Evolutionary conservation across 2,888 invertebrate species (phyloP), one percentile per base, ranked within the genome.

Genomic region (Endomychus coccineus): DNA sequence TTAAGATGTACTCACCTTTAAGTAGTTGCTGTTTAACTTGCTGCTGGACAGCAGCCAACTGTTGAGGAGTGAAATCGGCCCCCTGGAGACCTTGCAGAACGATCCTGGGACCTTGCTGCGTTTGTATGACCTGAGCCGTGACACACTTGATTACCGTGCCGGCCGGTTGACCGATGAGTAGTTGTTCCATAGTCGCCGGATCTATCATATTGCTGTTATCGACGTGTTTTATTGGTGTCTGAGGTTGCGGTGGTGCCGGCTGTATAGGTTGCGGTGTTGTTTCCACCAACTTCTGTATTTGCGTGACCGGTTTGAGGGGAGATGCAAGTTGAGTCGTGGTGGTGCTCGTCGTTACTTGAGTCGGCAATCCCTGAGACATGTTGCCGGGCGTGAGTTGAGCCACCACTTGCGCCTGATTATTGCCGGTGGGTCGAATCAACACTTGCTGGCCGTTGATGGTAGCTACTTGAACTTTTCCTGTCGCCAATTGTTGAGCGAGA

Each of bases 21-120:
- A 88, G 68, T 33, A 89, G 66, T 59, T 90, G 89, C 54, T 88
- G 87, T 62, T 89, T 89, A 11, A 90, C 88, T 71, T 90, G 89
- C 49, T 87, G 84, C 55, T 90, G 88, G 1, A 90, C 85, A 39
- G 86, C 73, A 3, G 81, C 77, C 49, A 89, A 62, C 61, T 90
- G 89, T 46, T 85, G 83, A 1, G 80, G 81, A 0, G 87, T 83
- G 47, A 90, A 80, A 47, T 86, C 83, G 41, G 85, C 81, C 0
- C 87, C 86, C 46, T 86, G 83, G 15, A 89, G 67, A 6, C 89
- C 89, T 61, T 89, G 88, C 34, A 90, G 65, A 7, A 90, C 85
- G 49, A 90, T 89, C 51, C 87, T 77, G 3, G 89, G 88, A 0
- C 89, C 88, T 51, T 83, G 83, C 38, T 78, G 78, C 0, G 88